Evolutionary conservation across 2,888 invertebrate genomes (phyloP).

Genomic region (Gisinianus flammeolus): DNA sequence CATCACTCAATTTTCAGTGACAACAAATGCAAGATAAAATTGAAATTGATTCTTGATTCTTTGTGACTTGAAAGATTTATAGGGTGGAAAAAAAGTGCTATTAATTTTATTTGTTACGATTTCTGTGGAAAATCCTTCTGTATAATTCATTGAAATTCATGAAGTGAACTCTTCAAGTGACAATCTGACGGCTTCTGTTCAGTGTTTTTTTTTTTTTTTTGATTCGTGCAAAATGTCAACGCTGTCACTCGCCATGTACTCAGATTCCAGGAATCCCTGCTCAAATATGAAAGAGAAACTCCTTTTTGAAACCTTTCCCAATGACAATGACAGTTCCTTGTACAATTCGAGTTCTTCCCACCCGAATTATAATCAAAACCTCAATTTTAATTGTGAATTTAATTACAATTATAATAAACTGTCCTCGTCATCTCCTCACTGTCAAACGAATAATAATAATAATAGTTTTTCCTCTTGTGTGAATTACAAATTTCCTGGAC

Average conservation of each 20-base stretch:
- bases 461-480: neutral
- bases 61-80: no score
- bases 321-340: neutral
- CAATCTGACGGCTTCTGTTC: no score
- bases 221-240: conserved; percentile 5
- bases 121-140: no score
- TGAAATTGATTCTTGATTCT: no score
- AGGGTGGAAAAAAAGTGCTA: no score
- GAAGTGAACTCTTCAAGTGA: no score
- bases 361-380: neutral
- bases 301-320: neutral
- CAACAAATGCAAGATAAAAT: no score
- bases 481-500: neutral
- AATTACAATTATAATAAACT: neutral
- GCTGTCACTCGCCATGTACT: neutral
- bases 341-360: neutral
- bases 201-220: neutral
- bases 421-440: neutral
- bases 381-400: neutral
- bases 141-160: no score
- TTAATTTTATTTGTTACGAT: no score
- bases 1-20: no score
- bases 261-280: no score
- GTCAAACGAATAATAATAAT: neutral
- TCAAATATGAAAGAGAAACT: no score